Conservation (phyloP, 1,140 invertebrate species). For the Drosophila athabasca region DNA sequence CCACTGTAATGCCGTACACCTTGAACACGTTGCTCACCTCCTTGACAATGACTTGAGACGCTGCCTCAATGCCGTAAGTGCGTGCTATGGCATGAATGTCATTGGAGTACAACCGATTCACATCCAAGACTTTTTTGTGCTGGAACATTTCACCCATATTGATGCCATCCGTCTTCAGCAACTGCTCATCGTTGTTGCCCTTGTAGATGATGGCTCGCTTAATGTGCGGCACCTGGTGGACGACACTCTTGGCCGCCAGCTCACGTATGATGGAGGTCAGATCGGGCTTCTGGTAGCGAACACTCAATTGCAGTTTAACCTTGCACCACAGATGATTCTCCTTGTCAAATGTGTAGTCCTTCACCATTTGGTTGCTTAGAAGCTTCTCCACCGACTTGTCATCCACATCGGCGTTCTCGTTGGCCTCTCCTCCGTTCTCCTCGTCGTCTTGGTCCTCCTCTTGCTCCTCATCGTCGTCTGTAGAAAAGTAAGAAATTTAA, state of each 20-base stretch:
- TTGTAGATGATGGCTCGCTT: conserved; percentile 91
- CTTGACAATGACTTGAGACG: conserved; percentile 93
- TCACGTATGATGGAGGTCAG: conserved; percentile 91
- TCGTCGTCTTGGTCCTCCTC: conserved; percentile 86
- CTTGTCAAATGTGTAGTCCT: conserved; percentile 90
- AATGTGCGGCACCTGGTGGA: conserved; percentile 92
- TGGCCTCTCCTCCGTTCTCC: conserved; percentile 80
- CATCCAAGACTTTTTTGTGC: conserved; percentile 91
- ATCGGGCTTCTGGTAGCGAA: conserved; percentile 89
- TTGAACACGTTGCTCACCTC: conserved; percentile 97
- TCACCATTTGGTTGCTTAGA: conserved; percentile 83
- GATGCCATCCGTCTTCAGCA: conserved; percentile 96
- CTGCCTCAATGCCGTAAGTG: conserved; percentile 98
- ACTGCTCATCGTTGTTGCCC: conserved; percentile 86
- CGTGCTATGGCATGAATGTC: conserved; percentile 96
- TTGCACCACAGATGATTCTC: conserved; percentile 90
- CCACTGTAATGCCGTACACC: conserved; percentile 97
- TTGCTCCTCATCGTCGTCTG: conserved; percentile 89
- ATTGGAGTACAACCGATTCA: conserved; percentile 95
- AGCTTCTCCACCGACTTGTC: conserved; percentile 85
- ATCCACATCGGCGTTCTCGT: conserved; percentile 85
- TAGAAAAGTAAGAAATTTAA: neutral
- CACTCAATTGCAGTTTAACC: conserved; percentile 88
- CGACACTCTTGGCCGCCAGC: conserved; percentile 89
- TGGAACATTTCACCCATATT: conserved; percentile 96